Conservation (phyloP, 2,113 vertebrate species). For the Cynocephalus volans region DNA sequence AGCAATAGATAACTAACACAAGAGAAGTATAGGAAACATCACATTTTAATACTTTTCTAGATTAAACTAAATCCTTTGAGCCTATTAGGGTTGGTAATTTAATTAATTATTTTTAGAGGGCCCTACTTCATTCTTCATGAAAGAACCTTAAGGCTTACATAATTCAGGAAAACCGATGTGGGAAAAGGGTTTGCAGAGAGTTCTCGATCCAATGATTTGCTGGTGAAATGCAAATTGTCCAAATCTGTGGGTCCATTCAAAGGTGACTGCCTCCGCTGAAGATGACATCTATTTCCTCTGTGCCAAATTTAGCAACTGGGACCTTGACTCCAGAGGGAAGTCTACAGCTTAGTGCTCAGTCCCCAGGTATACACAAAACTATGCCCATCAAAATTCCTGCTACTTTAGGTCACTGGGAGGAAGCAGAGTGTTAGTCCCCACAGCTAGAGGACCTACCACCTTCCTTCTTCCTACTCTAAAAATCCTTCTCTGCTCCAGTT, state of each 20-base stretch:
- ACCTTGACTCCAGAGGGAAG: neutral
- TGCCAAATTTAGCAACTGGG: neutral
- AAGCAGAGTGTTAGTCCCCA: neutral
- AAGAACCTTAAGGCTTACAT: neutral
- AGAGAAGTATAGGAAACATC: neutral
- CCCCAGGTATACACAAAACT: neutral
- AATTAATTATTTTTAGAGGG: slow-evolving; percentile 20
- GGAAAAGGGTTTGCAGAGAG: neutral
- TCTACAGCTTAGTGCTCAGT: neutral
- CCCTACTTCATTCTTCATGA: neutral
- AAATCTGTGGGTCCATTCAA: neutral
- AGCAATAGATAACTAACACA: neutral
- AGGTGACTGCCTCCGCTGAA: neutral
- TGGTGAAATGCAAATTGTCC: neutral
- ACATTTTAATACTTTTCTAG: slow-evolving; percentile 50
- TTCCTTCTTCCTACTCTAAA: neutral
- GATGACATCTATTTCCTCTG: neutral
- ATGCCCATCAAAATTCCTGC: neutral
- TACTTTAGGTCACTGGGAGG: neutral
- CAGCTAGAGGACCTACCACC: neutral
- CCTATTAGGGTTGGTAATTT: neutral
- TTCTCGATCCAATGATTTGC: neutral
- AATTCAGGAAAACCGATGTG: neutral
- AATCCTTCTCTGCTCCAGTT: neutral
- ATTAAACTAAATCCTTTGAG: slow-evolving; percentile 15